Evolutionary conservation across 2,797 vertebrate genomes (phyloP).

Genomic region (Peromyscus attwateri): DNA sequence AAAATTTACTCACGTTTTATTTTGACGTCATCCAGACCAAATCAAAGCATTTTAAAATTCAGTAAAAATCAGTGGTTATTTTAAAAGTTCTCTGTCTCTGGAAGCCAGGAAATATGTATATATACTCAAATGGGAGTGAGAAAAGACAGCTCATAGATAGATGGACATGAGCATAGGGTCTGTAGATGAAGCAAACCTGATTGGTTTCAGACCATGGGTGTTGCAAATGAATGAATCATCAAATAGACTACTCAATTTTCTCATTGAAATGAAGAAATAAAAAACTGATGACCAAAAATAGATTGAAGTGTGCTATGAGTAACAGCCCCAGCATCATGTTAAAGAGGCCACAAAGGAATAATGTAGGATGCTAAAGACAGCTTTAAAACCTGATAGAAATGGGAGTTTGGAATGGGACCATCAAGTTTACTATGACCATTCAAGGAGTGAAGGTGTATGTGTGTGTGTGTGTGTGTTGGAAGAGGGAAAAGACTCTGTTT

Average conservation of each 20-base stretch:
- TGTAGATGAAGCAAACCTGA: constrained; percentile 23
- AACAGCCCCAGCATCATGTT: background rate
- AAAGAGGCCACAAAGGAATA: constrained; percentile 23
- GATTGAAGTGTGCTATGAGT: background rate
- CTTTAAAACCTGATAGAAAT: background rate
- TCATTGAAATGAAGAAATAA: constrained; percentile 58
- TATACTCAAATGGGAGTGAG: background rate
- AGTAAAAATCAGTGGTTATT: background rate
- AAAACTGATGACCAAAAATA: constrained; percentile 43
- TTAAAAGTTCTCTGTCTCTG: constrained; percentile 36
- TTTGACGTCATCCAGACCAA: constrained; percentile 33
- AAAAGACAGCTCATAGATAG: constrained; percentile 42
- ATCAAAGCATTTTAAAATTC: constrained; percentile 58
- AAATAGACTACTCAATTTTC: constrained; percentile 55
- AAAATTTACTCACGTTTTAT: constrained; percentile 9
- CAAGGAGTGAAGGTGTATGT: background rate
- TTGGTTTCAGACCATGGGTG: constrained; percentile 40
- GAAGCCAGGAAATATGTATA: background rate
- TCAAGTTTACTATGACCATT: background rate
- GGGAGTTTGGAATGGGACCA: background rate
- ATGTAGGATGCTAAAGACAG: background rate
- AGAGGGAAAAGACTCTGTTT: background rate
- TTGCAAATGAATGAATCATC: constrained; percentile 39
- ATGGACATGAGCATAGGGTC: background rate
- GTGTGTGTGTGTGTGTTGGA: background rate